These are phyloP conservation scores for Gobius niger DNA, from an alignment of 2,113 vertebrate species.

Conservation along the genomic window DNA sequence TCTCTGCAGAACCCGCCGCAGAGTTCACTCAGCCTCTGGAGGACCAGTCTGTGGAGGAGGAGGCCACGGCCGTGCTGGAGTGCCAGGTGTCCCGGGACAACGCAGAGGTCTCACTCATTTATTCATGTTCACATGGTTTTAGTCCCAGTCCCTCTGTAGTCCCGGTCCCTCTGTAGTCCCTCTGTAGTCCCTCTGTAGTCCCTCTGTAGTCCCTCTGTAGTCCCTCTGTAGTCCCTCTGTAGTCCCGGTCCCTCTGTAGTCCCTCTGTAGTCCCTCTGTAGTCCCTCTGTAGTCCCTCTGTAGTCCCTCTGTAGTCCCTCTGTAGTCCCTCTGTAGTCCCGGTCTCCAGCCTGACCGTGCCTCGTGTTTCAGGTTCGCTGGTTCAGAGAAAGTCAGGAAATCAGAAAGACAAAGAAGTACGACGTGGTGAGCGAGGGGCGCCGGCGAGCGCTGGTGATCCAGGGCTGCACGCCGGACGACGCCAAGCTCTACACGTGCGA, in stretches of 20 bases:
- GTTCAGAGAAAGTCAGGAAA: slow-evolving; percentile 92
- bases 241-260: too few relatives aligned
- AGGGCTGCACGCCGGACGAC: slow-evolving; percentile 85
- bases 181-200: too few relatives aligned
- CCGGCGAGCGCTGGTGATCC: slow-evolving; percentile 89
- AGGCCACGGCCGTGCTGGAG: slow-evolving; percentile 87
- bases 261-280: too few relatives aligned
- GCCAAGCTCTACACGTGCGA: slow-evolving; percentile 91
- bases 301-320: too few relatives aligned
- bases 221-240: too few relatives aligned
- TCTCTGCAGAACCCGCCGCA: slow-evolving; percentile 85
- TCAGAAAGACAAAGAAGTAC: slow-evolving; percentile 95
- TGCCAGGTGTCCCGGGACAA: slow-evolving; percentile 95
- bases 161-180: too few relatives aligned
- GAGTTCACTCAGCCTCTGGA: slow-evolving; percentile 96
- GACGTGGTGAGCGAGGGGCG: slow-evolving; percentile 85
- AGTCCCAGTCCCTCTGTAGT: too few relatives aligned
- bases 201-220: too few relatives aligned
- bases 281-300: too few relatives aligned
- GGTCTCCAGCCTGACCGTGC: background rate
- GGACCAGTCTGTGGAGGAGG: slow-evolving; percentile 97
- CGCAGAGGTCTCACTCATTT: slow-evolving; percentile 69
- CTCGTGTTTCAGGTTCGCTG: slow-evolving; percentile 77
- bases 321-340: too few relatives aligned
- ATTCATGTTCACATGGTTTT: background rate